phyloP scores from a whole-genome alignment of 2,797 vertebrate species.

The Sebastiscus tertius region DNA sequence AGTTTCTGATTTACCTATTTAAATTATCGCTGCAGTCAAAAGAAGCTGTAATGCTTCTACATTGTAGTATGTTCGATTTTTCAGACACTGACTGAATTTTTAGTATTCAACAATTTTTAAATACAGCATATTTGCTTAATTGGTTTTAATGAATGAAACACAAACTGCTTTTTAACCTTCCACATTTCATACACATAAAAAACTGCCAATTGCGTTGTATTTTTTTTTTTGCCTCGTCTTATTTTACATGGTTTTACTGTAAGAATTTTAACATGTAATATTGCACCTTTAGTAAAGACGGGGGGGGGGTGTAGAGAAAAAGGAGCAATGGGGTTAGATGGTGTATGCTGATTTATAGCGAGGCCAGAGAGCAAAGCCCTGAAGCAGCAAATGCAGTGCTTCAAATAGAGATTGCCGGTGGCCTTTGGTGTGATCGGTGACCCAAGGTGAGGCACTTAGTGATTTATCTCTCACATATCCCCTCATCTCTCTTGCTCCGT shows the following conservation, averaged over 20 bases:
- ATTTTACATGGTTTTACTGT: constrained; percentile 11
- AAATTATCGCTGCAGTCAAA: neutral
- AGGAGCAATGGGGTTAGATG: constrained; percentile 60
- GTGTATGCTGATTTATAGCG: constrained; percentile 87
- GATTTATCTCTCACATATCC: constrained; percentile 86
- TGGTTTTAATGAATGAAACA: neutral
- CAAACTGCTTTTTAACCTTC: neutral
- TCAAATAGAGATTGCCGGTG: constrained; percentile 88
- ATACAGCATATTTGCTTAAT: neutral
- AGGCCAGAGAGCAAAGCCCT: constrained; percentile 86
- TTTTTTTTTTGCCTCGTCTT: neutral
- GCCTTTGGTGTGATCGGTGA: constrained; percentile 87
- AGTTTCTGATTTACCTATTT: neutral
- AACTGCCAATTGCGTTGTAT: neutral
- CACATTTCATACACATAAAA: neutral
- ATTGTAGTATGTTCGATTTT: neutral
- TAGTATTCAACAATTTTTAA: neutral
- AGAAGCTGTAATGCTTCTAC: neutral
- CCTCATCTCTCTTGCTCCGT: constrained; percentile 78
- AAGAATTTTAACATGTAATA: constrained; percentile 36
- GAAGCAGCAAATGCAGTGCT: constrained; percentile 85
- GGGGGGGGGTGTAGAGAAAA: constrained; percentile 40
- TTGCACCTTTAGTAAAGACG: constrained; percentile 43
- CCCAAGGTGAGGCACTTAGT: constrained; percentile 87
- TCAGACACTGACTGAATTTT: neutral